These are phyloP conservation scores for Ondatra zibethicus DNA, from an alignment of 2,113 vertebrate species.

Conservation along the genomic window DNA sequence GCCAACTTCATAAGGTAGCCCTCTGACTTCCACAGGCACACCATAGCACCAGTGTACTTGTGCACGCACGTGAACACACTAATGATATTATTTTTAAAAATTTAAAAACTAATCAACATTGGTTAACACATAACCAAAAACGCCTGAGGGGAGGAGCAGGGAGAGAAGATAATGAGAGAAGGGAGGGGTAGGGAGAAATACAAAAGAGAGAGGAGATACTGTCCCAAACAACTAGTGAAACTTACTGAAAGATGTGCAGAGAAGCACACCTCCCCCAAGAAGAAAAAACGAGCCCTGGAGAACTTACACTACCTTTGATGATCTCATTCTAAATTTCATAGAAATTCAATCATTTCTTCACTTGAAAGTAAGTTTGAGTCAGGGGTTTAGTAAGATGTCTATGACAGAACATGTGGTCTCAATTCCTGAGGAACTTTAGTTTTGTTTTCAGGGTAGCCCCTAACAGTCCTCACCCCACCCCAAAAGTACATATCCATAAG, in stretches of 20 bases:
- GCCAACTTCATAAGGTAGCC: background rate
- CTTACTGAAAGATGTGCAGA: background rate
- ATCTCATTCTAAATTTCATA: constrained; percentile 25
- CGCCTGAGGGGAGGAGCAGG: background rate
- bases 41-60: no score
- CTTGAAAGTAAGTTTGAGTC: constrained; percentile 27
- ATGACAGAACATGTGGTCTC: background rate
- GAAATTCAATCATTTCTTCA: constrained; percentile 55
- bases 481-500: background rate
- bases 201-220: background rate
- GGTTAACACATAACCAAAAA: constrained; percentile 21
- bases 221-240: background rate
- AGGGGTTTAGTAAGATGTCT: background rate
- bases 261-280: background rate
- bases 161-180: no score
- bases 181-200: rapidly evolving
- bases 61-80: background rate
- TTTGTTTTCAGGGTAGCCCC: background rate
- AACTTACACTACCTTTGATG: background rate
- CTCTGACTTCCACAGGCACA: background rate
- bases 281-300: background rate
- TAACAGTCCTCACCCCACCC: background rate
- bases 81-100: background rate
- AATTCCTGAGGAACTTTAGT: background rate
- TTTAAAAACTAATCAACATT: background rate